Conservation (phyloP, 2,113 vertebrate genomes). For the Colistium nudipinnis region DNA sequence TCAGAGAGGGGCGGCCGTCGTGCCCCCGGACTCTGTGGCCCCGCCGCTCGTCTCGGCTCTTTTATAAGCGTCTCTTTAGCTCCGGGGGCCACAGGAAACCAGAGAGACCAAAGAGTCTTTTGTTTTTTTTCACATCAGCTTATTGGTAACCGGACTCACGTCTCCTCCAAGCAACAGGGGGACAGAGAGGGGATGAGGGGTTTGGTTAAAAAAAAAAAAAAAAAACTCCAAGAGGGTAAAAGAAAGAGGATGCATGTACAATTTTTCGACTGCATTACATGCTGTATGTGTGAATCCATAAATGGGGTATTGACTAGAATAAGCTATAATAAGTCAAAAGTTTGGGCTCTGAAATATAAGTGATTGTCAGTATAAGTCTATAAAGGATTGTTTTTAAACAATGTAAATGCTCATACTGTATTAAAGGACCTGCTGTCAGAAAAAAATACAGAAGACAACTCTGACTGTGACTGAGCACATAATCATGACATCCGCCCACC, state of each 20-base stretch:
- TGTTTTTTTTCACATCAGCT: conserved; percentile 73
- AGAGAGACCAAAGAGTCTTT: conserved; percentile 75
- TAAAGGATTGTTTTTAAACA: no score
- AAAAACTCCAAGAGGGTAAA: neutral
- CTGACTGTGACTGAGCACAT: no score
- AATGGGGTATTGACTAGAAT: no score
- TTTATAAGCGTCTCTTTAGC: conserved; percentile 72
- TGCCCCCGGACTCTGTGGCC: conserved; percentile 47
- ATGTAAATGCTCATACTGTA: no score
- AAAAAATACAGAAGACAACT: neutral
- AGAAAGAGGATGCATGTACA: conserved; percentile 6
- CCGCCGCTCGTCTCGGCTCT: conserved; percentile 46
- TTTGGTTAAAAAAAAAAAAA: neutral
- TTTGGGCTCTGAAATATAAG: no score
- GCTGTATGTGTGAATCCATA: no score
- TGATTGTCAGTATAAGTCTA: no score
- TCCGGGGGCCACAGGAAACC: conserved; percentile 73
- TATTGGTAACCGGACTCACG: conserved; percentile 81
- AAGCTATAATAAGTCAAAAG: no score
- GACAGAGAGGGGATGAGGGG: conserved; percentile 42
- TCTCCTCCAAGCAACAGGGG: conserved; percentile 59
- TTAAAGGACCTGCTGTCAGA: neutral
- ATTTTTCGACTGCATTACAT: no score
- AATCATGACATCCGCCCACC: no score
- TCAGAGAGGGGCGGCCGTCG: conserved; percentile 47